A percentile compares a stretch with the other conserved stretches of the same genome.
Evolutionary conservation across 2,888 invertebrate genomes (phyloP).

Genomic region (Proisotoma minuta): DNA sequence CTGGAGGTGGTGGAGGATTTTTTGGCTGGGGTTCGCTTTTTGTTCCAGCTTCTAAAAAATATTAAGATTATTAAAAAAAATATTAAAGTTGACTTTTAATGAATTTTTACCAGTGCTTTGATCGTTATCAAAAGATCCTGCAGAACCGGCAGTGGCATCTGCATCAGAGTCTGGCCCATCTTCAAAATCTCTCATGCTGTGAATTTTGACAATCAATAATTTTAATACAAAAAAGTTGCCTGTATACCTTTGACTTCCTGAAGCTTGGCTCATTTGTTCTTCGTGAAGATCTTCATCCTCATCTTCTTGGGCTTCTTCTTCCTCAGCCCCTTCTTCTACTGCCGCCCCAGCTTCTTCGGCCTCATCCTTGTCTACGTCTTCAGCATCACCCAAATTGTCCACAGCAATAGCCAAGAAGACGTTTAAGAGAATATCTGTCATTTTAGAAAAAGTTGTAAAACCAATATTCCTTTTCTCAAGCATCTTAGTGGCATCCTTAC

Average conservation of each 20-base stretch:
- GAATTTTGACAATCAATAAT: neutral
- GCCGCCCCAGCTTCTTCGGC: constrained; percentile 51
- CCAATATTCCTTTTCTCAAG: no score
- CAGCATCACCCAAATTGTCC: constrained; percentile 98
- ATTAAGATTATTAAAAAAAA: neutral
- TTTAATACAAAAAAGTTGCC: neutral
- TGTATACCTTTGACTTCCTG: neutral
- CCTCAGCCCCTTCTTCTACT: constrained; percentile 19
- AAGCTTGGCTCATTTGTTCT: neutral
- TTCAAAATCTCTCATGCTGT: neutral
- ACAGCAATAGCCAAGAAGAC: constrained; percentile 99
- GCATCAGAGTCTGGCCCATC: constrained; percentile 23
- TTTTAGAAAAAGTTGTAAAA: no score
- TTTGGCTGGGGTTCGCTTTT: constrained; percentile 20
- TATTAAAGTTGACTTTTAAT: constrained; percentile 8
- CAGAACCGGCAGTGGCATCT: constrained; percentile 36
- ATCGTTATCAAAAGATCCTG: constrained; percentile 7
- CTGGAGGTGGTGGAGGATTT: constrained; percentile 17
- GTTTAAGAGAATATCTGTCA: constrained; percentile 63
- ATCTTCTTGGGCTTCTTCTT: constrained; percentile 20
- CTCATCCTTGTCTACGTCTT: constrained; percentile 81
- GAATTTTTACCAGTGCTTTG: neutral
- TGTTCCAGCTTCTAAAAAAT: neutral
- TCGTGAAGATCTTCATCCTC: constrained; percentile 18
- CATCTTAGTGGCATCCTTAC: constrained; percentile 57